These are phyloP conservation scores for Chorisops tibialis DNA, from an alignment of 2,888 invertebrate genomes.

Conservation along the genomic window DNA sequence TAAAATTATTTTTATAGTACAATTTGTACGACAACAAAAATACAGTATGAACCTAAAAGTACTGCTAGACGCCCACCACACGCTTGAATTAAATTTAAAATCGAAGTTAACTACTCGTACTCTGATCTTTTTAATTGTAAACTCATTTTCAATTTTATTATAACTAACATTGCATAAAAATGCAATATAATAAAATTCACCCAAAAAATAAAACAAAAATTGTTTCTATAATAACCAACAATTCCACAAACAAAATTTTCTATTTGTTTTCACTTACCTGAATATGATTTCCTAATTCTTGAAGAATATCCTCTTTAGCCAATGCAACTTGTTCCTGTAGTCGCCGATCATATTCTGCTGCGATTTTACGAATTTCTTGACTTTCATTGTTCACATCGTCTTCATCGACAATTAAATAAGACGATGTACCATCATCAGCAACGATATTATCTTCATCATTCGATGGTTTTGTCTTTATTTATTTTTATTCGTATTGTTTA, in stretches of 20 bases:
- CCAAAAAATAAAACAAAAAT: no score
- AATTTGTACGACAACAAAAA: no score
- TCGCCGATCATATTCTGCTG: conserved; percentile 54
- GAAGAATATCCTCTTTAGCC: conserved; percentile 66
- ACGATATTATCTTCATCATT: not conserved
- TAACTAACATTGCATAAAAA: no score
- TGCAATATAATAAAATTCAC: no score
- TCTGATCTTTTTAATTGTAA: no score
- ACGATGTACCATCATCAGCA: conserved; percentile 28
- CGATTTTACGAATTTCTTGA: conserved; percentile 48
- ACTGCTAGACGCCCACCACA: no score
- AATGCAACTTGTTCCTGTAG: conserved; percentile 62
- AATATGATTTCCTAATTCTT: conserved; percentile 68
- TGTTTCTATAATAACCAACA: not conserved
- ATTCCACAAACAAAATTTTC: conserved; percentile 22
- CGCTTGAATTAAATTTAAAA: no score
- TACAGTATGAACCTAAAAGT: no score
- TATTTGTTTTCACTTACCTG: conserved; percentile 58
- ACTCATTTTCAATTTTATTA: no score
- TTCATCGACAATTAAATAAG: conserved; percentile 47
- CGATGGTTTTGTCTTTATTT: conserved; percentile 6
- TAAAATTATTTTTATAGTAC: no score
- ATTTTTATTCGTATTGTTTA: not conserved
- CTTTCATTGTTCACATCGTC: conserved; percentile 49
- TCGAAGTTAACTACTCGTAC: no score